Evolutionary conservation across 2,797 vertebrate species (phyloP), one percentile per base, ranked within the genome.

Genomic region (Chromobotia macracanthus): DNA sequence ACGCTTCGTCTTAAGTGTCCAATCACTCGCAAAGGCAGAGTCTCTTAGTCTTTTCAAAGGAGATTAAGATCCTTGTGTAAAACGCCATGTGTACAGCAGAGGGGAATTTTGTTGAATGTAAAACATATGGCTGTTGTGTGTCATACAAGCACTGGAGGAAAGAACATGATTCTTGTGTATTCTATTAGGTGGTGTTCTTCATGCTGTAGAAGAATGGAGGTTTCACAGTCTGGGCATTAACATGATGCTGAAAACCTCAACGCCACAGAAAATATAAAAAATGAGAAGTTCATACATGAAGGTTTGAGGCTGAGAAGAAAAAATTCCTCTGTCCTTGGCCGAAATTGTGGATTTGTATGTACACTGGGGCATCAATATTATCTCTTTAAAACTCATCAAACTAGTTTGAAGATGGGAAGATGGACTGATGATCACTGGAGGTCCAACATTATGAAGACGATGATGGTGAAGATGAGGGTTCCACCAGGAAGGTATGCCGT

Each of bases 371-470:
- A 75, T 72, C 67, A 65, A 60, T 5, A 46, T 15, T 9, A 11
- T 82, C 75, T 72, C 56, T 73, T 76, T n/a, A 63, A 80, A 72
- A 63, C 68, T 18, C 21, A 65, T 78, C 55, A 46, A 48, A 67
- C 48, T 38, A 31, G 75, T 72, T 69, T 58, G 28, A 44, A 75
- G 55, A 81, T 50, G 53, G 38, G 56, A 11, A 68, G 56, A 72
- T 23, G 8, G 31, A 31, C 5, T 31, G 5, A 31, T 31, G 78
- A 87, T 94, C 90, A 95, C 87, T 92, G 91, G 11, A 19, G 84
- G 51, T 80, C 60, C 5, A 87, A 69, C 63, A 87, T 87, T 55
- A 92, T 25, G 0, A 91, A 64, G 61, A 86, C 23, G 66, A 79
- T 25, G 56, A 79, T 28, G 15, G 79, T 78, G 66, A 84, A 70